These are phyloP conservation scores for Harpalus rufipes DNA, from an alignment of 2,888 invertebrate genomes.

Conservation along the genomic window DNA sequence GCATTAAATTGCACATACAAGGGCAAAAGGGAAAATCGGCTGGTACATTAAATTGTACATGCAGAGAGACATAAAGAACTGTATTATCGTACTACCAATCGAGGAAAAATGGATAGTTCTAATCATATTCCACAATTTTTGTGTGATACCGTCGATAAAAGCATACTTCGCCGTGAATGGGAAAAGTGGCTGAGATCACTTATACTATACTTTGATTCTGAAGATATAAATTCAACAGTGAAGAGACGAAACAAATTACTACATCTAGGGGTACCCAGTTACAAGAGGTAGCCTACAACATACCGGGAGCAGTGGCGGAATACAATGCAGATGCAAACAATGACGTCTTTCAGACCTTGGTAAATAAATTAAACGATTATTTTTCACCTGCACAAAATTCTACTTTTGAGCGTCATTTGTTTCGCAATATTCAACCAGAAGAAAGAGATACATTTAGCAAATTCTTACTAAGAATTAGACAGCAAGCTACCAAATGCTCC, in stretches of 20 bases:
- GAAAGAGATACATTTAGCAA: conserved; percentile 71
- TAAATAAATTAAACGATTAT: conserved; percentile 70
- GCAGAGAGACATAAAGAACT: not conserved
- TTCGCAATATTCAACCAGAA: conserved; percentile 71
- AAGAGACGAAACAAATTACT: conserved; percentile 57
- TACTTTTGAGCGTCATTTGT: conserved; percentile 72
- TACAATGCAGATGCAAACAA: conserved; percentile 66
- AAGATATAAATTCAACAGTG: conserved; percentile 25
- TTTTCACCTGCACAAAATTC: conserved; percentile 72
- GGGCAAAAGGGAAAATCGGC: not conserved
- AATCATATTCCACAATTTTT: not conserved
- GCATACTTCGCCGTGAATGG: conserved; percentile 50
- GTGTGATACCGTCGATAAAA: conserved; percentile 35
- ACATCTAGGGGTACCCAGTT: conserved; percentile 60
- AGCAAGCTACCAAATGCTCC: conserved; percentile 72
- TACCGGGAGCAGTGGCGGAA: conserved; percentile 70
- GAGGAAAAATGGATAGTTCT: not conserved
- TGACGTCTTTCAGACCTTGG: conserved; percentile 70
- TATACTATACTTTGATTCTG: conserved; percentile 56
- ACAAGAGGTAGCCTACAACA: conserved; percentile 69
- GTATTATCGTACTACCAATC: not conserved
- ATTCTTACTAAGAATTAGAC: conserved; percentile 71
- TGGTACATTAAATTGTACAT: not conserved
- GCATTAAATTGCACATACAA: not conserved
- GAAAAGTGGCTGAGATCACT: conserved; percentile 60